Evolutionary conservation across 2,888 invertebrate species (phyloP).

Genomic region (Spisula subtruncata): DNA sequence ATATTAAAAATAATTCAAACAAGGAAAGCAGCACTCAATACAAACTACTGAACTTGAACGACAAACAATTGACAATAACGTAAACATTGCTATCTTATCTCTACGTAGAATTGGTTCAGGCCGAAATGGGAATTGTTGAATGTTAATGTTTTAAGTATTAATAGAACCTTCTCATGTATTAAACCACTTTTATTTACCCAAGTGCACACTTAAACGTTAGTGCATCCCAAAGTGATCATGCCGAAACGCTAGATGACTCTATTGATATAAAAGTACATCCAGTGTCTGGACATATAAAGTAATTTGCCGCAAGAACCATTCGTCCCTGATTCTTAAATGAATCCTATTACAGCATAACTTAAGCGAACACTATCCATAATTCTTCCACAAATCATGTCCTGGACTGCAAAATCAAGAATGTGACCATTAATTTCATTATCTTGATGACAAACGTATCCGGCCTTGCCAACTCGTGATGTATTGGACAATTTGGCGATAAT

Average conservation of each 20-base stretch:
- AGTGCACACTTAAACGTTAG: too few species aligned
- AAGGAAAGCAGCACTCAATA: too few species aligned
- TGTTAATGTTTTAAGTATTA: too few species aligned
- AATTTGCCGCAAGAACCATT: not conserved
- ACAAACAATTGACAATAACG: too few species aligned
- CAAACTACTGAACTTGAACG: too few species aligned
- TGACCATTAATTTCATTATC: constrained; percentile 32
- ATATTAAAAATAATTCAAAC: too few species aligned
- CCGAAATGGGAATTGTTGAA: too few species aligned
- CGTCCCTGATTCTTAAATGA: not conserved
- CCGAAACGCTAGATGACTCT: not conserved
- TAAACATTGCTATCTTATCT: too few species aligned
- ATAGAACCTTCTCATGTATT: too few species aligned
- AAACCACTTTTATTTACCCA: too few species aligned
- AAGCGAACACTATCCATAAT: not conserved
- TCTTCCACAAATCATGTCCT: not conserved
- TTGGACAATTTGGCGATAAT: constrained; percentile 34
- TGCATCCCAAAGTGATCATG: not conserved
- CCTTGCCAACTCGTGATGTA: constrained; percentile 25
- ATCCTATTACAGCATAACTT: not conserved
- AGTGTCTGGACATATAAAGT: not conserved
- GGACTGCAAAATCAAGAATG: not conserved
- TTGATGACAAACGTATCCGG: constrained; percentile 38
- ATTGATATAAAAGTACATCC: not conserved
- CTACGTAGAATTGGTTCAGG: too few species aligned